A percentile compares a stretch with the other conserved stretches of the same genome.
Conservation (phyloP, 2,113 vertebrate genomes). For the Thryonomys swinderianus region DNA sequence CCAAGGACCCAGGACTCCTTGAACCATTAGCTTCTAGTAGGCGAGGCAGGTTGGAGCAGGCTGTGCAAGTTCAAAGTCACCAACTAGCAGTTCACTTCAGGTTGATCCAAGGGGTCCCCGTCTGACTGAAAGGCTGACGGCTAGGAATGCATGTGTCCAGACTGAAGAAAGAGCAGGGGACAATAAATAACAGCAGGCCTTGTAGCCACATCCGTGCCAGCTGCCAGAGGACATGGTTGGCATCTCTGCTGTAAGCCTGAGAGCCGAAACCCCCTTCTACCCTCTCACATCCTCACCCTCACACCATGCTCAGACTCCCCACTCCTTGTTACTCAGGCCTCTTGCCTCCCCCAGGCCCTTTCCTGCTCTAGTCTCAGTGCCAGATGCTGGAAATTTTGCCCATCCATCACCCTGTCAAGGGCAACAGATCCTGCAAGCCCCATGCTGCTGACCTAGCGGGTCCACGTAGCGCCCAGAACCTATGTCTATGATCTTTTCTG, state of each 20-base stretch:
- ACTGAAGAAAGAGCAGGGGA: too few relatives aligned
- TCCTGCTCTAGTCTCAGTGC: neutral
- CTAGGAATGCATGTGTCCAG: neutral
- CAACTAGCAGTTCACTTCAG: fast-evolving
- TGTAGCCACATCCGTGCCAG: fast-evolving
- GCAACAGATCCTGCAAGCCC: neutral
- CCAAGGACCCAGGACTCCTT: neutral
- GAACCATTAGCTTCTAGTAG: neutral
- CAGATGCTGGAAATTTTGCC: fast-evolving
- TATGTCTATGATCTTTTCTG: neutral
- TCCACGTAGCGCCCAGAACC: fast-evolving
- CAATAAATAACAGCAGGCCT: neutral
- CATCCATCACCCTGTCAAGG: neutral
- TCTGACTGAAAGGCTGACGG: fast-evolving
- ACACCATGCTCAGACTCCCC: neutral
- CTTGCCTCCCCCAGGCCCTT: neutral
- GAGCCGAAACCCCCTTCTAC: neutral
- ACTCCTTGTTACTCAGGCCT: neutral
- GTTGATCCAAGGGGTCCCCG: fast-evolving
- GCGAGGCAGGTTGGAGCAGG: neutral
- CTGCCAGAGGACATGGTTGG: neutral
- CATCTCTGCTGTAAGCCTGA: neutral
- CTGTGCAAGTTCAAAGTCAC: neutral
- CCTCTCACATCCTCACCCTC: neutral
- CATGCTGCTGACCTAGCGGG: neutral